These are phyloP conservation scores for Meda fulgida DNA, from an alignment of 2,797 vertebrate species.

Conservation along the genomic window DNA sequence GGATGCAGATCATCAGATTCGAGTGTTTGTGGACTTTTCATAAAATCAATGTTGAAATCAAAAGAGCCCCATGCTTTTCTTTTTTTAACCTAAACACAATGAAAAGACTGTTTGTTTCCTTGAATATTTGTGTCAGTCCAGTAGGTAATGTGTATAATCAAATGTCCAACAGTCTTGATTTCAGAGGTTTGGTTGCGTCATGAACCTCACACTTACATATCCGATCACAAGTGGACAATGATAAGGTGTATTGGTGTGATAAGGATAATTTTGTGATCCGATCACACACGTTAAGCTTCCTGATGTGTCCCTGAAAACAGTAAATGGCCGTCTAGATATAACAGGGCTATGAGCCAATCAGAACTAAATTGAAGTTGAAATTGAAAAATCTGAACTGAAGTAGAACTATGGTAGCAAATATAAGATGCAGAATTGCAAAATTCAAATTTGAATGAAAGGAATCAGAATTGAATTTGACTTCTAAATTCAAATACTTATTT, in stretches of 20 bases:
- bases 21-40: slow-evolving; percentile 43
- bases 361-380: background rate
- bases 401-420: background rate
- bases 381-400: background rate
- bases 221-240: background rate
- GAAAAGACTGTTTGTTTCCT: background rate
- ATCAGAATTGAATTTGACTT: background rate
- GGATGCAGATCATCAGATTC: slow-evolving; percentile 35
- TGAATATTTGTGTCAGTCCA: background rate
- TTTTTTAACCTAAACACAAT: background rate
- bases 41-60: slow-evolving; percentile 28
- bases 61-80: slow-evolving; percentile 25
- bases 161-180: background rate
- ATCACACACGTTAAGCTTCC: background rate
- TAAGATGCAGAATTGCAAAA: background rate
- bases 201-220: background rate
- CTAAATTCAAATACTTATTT: background rate
- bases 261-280: background rate
- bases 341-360: background rate
- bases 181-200: background rate
- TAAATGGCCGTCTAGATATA: background rate
- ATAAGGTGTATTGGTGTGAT: no score
- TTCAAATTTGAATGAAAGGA: background rate
- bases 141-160: background rate
- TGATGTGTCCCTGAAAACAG: background rate